Base-by-base conservation (phyloP, 1,140 invertebrate genomes). In the Aphaenogaster ashmeadi region DNA sequence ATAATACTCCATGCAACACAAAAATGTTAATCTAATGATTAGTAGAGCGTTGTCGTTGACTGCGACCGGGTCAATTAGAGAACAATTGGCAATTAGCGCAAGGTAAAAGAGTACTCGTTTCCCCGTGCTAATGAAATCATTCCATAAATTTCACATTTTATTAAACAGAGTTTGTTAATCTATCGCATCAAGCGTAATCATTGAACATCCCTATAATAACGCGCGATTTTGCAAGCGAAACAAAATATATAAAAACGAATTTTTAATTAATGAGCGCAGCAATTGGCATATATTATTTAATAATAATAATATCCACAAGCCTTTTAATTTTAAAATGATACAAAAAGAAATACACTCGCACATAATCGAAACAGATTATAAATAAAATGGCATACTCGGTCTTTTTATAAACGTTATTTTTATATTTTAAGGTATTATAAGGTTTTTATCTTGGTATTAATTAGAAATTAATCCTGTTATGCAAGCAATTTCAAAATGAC, bases 1-100 rank as follows among this genome's bases (percentile, higher is more conserved):
- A 60, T 84, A 75, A 84, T 38, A 33, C 13, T 58, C n/a, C 27
- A 27, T 8, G 36, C 21, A 27, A 13, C 41, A 47, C 27, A 72
- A 83, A 72, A 83, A 27, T 11, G 21, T 44, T 33, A 60, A 38
- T 75, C 41, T 60, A 38, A 21, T n/a, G 1, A 8, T 13, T 21
- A 38, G 21, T 8, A 18, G 41, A 67, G 11, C 9, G 33, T 27
- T 21, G n/a, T 27, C 6, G 11, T 62, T 41, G 18, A 27, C 15
- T 4, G 6, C 36, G 56, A 60, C 11, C 15, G 7, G 6, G 5
- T 80, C 78, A 41, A 80, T 67, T 54, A 50, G n/a, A 66, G 13
- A 21, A 69, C n/a, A 67, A 80, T 80, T 67, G 47, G n/a, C 36
- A 80, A 80, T 67, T n/a, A 80, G 9, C 33, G n/a, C n/a, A 38